Percentiles rank a stretch among this genome's conserved stretches.
These are phyloP conservation scores for Morone chrysops DNA, from an alignment of 2,113 vertebrate genomes.

Conservation along the genomic window DNA sequence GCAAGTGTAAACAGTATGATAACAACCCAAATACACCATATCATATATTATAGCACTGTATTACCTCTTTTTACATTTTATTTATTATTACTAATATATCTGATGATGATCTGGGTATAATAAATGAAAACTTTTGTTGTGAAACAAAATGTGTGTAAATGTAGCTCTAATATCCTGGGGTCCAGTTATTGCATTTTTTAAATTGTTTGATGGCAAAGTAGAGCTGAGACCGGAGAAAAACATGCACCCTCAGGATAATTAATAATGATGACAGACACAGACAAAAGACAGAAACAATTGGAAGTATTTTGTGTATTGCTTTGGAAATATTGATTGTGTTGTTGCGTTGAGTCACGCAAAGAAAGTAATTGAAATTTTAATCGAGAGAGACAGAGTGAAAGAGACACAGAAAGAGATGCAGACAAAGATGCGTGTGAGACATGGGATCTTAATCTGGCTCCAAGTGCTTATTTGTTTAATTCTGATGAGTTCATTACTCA, in stretches of 20 bases:
- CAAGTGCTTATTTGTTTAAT: not conserved
- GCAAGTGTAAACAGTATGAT: too few species aligned
- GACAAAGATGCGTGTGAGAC: not conserved
- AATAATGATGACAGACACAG: not conserved
- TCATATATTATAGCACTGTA: too few species aligned
- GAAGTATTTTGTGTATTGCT: constrained; percentile 27
- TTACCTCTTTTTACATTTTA: not conserved
- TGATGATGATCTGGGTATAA: not conserved
- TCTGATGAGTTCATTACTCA: too few species aligned
- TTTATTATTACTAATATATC: not conserved
- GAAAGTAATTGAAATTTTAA: constrained; percentile 66
- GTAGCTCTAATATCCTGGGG: not conserved
- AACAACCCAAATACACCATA: too few species aligned
- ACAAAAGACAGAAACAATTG: constrained; percentile 34
- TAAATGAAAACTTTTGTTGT: not conserved
- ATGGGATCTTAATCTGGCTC: not conserved
- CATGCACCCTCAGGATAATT: constrained; percentile 14
- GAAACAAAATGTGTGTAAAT: not conserved
- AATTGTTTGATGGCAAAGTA: not conserved
- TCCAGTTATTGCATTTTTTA: constrained; percentile 40
- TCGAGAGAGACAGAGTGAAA: constrained; percentile 47
- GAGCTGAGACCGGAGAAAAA: not conserved
- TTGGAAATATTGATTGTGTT: constrained; percentile 41
- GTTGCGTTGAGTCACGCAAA: not conserved
- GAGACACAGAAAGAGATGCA: not conserved